Evolutionary conservation across 2,888 invertebrate genomes (phyloP), one percentile per base, ranked within the genome.

Genomic region (Leucophenga montana): DNA sequence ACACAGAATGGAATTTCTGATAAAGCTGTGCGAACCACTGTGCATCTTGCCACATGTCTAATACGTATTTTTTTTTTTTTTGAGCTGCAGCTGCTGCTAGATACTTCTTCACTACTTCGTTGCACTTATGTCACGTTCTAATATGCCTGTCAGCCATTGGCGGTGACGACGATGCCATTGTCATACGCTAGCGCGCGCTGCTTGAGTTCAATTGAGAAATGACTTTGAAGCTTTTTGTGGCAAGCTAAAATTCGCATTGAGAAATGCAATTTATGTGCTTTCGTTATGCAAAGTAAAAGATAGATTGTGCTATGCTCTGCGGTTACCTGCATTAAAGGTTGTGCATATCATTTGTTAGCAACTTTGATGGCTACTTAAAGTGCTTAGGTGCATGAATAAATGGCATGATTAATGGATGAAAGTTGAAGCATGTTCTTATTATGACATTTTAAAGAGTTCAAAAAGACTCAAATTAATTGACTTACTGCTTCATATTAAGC

Each of bases 81-180:
- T 27, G 27, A 27, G 27, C 27, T 27, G 27, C 27, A 27, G 27
- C 27, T 27, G 27, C 27, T 27, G 27, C 4, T 27, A 4, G 2
- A 2, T 27, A 27, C 27, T 3, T 27, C 27, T 27, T 27, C 27
- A 4, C 27, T 27, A 53, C 13, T 18, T 4, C 54, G 11, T 54
- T 53, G 54, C 66, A 66, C 66, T 66, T 31, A 33, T 66, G 66
- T 67, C 67, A 67, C 67, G 67, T 67, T 57, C 57, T 67, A 57
- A 67, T 67, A 57, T 67, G 57, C 67, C 67, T 27, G 67, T 67
- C 67, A 67, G 67, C 57, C 57, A 67, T 57, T 53, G 53, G 66
- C 8, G 39, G 39, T 8, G 39, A 11, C 39, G 39, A 39, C 39
- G 11, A 39, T 1, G 11, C 39, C 39, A 39, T 39, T 39, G 39